Evolutionary conservation across 2,113 vertebrate species (phyloP).

Genomic region (Dinomys branickii): DNA sequence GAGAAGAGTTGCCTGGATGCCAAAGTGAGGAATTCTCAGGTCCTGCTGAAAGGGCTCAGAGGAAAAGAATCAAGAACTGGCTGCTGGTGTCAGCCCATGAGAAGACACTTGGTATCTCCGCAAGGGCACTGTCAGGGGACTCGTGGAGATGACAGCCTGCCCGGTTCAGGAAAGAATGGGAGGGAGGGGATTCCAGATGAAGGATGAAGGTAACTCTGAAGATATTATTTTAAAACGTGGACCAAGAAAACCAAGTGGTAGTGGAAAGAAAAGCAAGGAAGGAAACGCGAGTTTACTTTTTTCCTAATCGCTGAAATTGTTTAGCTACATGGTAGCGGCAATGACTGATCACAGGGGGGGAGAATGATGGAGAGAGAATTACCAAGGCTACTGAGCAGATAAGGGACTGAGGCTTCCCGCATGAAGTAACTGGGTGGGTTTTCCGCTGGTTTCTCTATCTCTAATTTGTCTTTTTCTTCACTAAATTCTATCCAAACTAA

Average conservation of each 20-base stretch:
- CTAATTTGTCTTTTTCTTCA: background rate
- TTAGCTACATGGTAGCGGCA: background rate
- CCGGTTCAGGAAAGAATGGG: background rate
- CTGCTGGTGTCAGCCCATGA: accelerated
- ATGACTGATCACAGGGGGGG: background rate
- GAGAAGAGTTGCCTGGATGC: background rate
- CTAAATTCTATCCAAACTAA: background rate
- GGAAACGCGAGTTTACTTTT: background rate
- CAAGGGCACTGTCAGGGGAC: background rate
- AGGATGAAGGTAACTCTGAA: background rate
- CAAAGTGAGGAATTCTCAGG: background rate
- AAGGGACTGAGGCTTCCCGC: background rate
- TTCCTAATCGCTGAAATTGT: background rate
- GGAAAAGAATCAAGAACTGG: background rate
- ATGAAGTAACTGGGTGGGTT: background rate
- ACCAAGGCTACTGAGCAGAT: background rate
- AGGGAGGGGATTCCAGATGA: background rate
- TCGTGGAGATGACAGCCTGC: accelerated
- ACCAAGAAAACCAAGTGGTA: background rate
- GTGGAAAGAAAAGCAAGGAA: background rate
- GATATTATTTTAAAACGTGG: background rate
- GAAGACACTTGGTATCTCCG: too few species aligned
- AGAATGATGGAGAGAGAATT: background rate
- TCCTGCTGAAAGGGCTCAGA: accelerated
- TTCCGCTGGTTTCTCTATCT: background rate